Evolutionary conservation across 2,888 invertebrate species (phyloP), one percentile per base, ranked within the genome.

Genomic region (Lottia scabra): DNA sequence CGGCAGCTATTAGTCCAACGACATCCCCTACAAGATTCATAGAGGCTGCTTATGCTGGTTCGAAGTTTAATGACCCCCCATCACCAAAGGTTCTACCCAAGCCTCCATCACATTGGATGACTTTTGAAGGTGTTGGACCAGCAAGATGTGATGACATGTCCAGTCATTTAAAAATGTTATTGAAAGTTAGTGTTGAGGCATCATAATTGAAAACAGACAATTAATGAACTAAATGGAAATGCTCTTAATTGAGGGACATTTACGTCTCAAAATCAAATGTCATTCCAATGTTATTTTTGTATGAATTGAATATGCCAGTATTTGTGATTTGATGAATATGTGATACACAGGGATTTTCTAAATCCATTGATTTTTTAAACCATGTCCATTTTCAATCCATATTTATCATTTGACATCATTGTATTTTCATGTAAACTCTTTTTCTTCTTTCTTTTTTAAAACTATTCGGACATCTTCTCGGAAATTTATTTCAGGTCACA

Each of bases 51-150:
- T 90, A 89, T 77, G 95, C 95, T 79, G 94, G 93, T 87, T 94
- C 94, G 88, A 95, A 95, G 90, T 95, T 95, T 91, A 94, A 94
- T 85, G 94, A 94, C 82, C 94, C 95, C 71, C 95, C 95, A 68
- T 93, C 94, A 73, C 94, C 95, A 64, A 93, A 93, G 82, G 93
- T 93, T 78, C 91, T 95, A 86, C 95, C 95, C 74, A 94, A 93
- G 88, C 95, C 95, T 83, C 95, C 95, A 74, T 92, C 92, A 80
- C 94, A 94, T 90, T 95, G 95, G 95, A 93, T 93, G 89, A 69
- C 26, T 23, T 38, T 19, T 48, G 68, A 65, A 71, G 63, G 63
- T 69, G 74, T 56, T 68, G 63, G 74, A 65, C 65, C 66, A 44
- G 71, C 74, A 46, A 73, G 77, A 48, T 81, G 79, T 75, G 82